These are phyloP conservation scores for Ciconia nigra DNA, from an alignment of 2,797 vertebrate genomes.

Conservation along the genomic window DNA sequence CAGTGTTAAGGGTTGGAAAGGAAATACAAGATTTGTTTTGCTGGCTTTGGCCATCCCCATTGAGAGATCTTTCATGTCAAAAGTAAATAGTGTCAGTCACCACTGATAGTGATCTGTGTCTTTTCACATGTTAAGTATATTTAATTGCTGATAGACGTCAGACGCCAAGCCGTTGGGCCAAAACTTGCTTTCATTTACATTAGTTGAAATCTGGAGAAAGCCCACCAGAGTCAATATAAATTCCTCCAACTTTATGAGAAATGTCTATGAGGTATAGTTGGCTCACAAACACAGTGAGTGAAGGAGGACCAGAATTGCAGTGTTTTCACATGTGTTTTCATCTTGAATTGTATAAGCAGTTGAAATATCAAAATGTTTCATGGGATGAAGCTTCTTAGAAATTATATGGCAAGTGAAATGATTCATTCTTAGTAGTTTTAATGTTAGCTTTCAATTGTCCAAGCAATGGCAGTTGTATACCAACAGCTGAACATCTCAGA, in stretches of 20 bases:
- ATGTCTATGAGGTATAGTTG: not conserved
- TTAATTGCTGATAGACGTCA: not conserved
- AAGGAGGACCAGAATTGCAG: not conserved
- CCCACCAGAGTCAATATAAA: not conserved
- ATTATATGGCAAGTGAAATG: not conserved
- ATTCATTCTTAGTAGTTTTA: not conserved
- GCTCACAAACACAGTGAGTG: not conserved
- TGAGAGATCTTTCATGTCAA: not conserved
- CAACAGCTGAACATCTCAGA: not conserved
- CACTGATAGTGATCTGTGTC: not conserved
- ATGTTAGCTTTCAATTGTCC: not conserved
- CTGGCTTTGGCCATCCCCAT: not conserved
- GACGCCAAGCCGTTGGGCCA: not conserved
- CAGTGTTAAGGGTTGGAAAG: not conserved
- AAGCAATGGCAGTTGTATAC: not conserved
- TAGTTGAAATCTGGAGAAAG: not conserved
- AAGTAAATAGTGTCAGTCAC: not conserved
- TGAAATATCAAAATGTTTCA: not conserved
- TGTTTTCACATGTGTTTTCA: not conserved
- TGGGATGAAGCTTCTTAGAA: not conserved
- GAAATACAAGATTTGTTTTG: not conserved
- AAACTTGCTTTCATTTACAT: not conserved
- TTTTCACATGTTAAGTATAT: not conserved
- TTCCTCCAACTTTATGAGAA: not conserved
- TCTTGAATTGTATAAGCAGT: not conserved